Percentiles rank a stretch among this genome's conserved stretches.
Evolutionary conservation across 2,113 vertebrate species (phyloP).

Genomic region (human (Homo sapiens)): GRCh38 chr4:71286501-71287000

Average conservation of each 20-base stretch:
- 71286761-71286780: not conserved
- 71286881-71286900: slow-evolving; percentile 1
- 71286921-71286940: not conserved
- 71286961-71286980: slow-evolving; percentile 42
- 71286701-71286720: not conserved
- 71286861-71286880: not conserved
- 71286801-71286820: not conserved
- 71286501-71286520: not conserved
- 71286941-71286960: slow-evolving; percentile 20
- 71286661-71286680: not conserved
- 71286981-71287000: slow-evolving; percentile 30
- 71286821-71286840: not conserved
- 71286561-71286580: not conserved
- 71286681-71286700: not conserved
- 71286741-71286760: slow-evolving; percentile 9
- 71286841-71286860: slow-evolving; percentile 11
- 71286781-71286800: not conserved
- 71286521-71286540: not conserved
- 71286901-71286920: not conserved
- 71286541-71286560: not conserved
- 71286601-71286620: slow-evolving; percentile 32
- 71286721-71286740: not conserved
- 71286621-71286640: not conserved
- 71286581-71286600: not conserved
- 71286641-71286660: not conserved